A percentile compares a stretch with the other conserved stretches of the same genome.
These are phyloP conservation scores for Globicephala melas DNA, from an alignment of 2,113 vertebrate genomes.

Conservation along the genomic window DNA sequence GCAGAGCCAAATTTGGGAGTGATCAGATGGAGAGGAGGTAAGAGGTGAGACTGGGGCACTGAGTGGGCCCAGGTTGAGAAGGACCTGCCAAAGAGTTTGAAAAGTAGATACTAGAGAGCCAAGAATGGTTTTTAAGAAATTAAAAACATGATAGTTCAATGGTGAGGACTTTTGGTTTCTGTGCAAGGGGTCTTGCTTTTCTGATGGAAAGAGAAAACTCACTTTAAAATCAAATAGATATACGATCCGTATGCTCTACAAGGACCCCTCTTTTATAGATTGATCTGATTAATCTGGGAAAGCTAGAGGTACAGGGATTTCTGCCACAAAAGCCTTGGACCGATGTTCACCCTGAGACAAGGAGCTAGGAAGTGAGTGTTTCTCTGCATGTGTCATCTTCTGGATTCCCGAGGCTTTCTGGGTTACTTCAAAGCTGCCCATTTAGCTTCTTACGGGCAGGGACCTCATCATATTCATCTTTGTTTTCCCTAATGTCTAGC, in stretches of 20 bases:
- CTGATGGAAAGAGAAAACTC: background rate
- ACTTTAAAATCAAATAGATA: background rate
- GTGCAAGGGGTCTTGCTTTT: background rate
- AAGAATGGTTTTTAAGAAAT: background rate
- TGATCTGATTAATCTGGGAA: background rate
- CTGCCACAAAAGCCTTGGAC: background rate
- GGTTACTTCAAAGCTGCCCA: slow-evolving; percentile 44
- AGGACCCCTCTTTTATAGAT: background rate
- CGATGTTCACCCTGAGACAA: background rate
- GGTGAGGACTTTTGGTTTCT: background rate
- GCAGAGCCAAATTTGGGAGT: background rate
- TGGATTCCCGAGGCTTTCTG: slow-evolving; percentile 46
- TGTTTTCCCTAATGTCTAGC: slow-evolving; percentile 47
- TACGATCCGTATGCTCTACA: background rate
- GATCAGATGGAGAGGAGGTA: background rate
- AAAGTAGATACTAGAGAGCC: background rate
- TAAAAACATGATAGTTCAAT: background rate
- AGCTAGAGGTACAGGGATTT: background rate
- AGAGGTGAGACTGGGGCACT: background rate
- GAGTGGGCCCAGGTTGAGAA: background rate
- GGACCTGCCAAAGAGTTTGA: background rate
- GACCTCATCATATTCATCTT: slow-evolving; percentile 30
- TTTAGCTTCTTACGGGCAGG: slow-evolving; percentile 33
- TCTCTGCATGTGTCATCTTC: slow-evolving; percentile 18
- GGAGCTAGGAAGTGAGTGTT: background rate